Evolutionary conservation across 2,888 invertebrate genomes (phyloP), one percentile per base, ranked within the genome.

Genomic region (Oscheius sp.): DNA sequence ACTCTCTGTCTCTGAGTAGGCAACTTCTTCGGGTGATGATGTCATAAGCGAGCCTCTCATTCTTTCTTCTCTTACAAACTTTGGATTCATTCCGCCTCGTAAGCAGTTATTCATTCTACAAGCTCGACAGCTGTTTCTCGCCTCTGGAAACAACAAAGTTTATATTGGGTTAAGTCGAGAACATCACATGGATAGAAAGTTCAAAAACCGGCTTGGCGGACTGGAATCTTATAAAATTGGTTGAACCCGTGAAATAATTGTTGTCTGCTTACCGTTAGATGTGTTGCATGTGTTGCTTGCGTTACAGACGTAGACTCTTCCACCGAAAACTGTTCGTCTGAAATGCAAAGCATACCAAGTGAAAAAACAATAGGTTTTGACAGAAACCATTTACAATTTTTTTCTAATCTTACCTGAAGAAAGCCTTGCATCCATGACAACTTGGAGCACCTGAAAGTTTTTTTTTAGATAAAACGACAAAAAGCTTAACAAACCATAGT

Each of bases 41-140:
- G 68, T 82, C 81, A 60, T 81, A 81, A 48, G 84, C 82, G 47
- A 79, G 74, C 55, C 81, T 83, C 21, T 78, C 77, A 2, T 73
- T 73, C 73, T 83, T 82, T 72, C 74, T 76, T 73, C 84, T 83
- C 66, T 74, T 71, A 7, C 85, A 77, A 48, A 78, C 76, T 73
- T 85, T 82, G 76, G 83, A 85, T n/a, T 84, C 83, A 50, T 81
- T 79, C 55, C 85, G 7, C 70, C 70, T 7, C 58, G 57, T 2
- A 70, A 53, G 35, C 70, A 70, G 1, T 53, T 55, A 47, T 58
- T 55, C 37, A 70, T 57, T 53, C 70, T 29, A 37, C 70, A 70
- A 9, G 70, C 70, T n/a, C 70, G 29, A 33, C 70, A 70, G 55
- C 70, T 42, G 35, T 70, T 70, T 9, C 70, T 10, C 55, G 70